Base-by-base conservation (phyloP, 2,888 invertebrate genomes). In the Sesia apiformis region DNA sequence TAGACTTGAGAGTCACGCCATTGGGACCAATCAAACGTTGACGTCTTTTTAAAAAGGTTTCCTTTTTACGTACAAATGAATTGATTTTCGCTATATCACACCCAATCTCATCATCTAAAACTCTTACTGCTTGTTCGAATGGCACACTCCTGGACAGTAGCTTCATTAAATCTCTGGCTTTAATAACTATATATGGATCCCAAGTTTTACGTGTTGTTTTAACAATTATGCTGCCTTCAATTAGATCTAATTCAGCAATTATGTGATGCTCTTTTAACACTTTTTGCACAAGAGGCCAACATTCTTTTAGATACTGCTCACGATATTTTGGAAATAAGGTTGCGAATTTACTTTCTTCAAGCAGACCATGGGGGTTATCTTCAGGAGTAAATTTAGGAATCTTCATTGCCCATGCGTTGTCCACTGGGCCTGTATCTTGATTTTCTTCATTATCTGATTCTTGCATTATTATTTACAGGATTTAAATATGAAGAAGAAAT, bases 71-170 rank as follows among this genome's bases (percentile, higher is more conserved):
- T 0, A 98, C 96, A 72, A 97, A 88, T 50, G 94, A 95, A 52
- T 97, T 96, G 60, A 99, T 98, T 90, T 98, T 99, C 52, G 99
- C 97, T 39, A 99, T 97, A 75, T 99, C 99, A 73, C 97, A 96
- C 40, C 96, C 94, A 46, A 95, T 92, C 62, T 98, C 97, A 81
- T 99, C 99, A 65, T 97, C 93, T 40, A 97, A 79, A 1, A 97
- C 95, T 64, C 94, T 90, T 7, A 93, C 92, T 3, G 98, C 98
- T 85, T 99, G 98, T 81, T 99, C 99, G 67, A 95, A 97, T 0
- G 99, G 98, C 1, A 99, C 99, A 79, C 98, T 98, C 63, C 99
- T 91, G 0, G 98, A 96, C 68, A 99, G 84, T 3, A 99, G 87
- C 79, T 98, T 98, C 67, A 99, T 96, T 90, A 99, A 92, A 79